phyloP scores from a whole-genome alignment of 2,888 invertebrate genomes.

The Lasioglossum marginatum region DNA sequence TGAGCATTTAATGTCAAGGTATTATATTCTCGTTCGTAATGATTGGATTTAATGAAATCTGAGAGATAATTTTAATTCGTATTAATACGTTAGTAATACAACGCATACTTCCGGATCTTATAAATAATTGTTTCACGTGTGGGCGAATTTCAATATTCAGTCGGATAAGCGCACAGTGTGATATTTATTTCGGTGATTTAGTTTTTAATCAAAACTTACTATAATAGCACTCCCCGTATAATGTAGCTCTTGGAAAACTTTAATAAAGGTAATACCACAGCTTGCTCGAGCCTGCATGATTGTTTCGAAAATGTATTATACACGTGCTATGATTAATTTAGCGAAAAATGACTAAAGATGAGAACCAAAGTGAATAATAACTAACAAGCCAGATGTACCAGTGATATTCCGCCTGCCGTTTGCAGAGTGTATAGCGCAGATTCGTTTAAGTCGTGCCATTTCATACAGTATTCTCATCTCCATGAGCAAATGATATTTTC shows the following conservation, averaged over 20 bases:
- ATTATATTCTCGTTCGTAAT: neutral
- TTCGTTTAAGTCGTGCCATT: slow-evolving; percentile 62
- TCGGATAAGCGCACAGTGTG: neutral
- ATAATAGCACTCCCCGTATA: neutral
- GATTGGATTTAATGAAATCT: neutral
- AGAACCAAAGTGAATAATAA: slow-evolving; percentile 68
- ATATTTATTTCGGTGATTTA: neutral
- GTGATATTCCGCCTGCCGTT: slow-evolving; percentile 41
- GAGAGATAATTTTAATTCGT: neutral
- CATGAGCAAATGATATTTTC: slow-evolving; percentile 74
- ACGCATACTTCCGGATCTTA: neutral
- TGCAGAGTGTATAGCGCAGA: slow-evolving; percentile 46
- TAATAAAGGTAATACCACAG: neutral
- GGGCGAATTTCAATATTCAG: neutral
- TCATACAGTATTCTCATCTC: slow-evolving; percentile 67
- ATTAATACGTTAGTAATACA: no score
- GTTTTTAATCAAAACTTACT: neutral
- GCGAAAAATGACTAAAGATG: slow-evolving; percentile 61
- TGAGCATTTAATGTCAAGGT: neutral
- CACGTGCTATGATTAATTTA: slow-evolving; percentile 45
- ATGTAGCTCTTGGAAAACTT: slow-evolving; percentile 9
- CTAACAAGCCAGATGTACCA: slow-evolving; percentile 50
- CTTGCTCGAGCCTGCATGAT: neutral
- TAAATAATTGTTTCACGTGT: neutral
- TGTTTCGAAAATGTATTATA: neutral